Base-by-base conservation (phyloP, 2,113 vertebrate genomes). In the Leptodactylus fuscus region DNA sequence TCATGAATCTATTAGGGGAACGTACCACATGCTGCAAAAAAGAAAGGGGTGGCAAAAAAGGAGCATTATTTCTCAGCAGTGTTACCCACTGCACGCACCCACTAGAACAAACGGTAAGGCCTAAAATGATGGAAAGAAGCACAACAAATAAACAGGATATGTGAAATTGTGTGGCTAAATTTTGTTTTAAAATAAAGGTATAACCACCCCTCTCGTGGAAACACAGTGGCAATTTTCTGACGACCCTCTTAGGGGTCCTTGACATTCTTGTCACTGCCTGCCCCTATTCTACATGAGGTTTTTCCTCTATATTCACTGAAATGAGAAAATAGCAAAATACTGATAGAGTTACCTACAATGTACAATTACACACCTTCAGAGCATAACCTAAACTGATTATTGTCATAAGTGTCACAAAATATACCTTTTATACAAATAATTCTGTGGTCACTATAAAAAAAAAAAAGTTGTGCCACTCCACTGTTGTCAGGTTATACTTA, bases 11-110 rank as follows among this genome's bases (percentile, higher is more conserved):
- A 86, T 81, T 81, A 73, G 48, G 87, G 93, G 95, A 93, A 91
- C 75, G 87, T 95, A 96, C 95, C 95, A 96, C 93, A 91, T 38
- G 91, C 88, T 60, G 87, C 71, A 90, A 49, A 29, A 85, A 78
- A 79, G 81, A 83, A 87, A 90, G 88, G 90, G 93, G 91, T 87
- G 91, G 49, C 10, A 7, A 1, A 32, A n/a, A 71, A 80, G 8
- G 38, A 51, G 34, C n/a, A 41, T 8, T 44, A 18, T 41, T 41
- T 44, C n/a, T 41, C 27, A 41, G 16, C 53, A 27, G 8, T 27
- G 2, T 16, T 62, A 44, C 34, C 38, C n/a, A 58, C 16, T 24
- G 38, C 77, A 80, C 36, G 13, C 24, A 16, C 38, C 36, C 4
- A 41, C 11, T 5, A 55, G 7, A 55, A 34, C 10, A 36, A 58